A percentile compares a stretch with the other conserved stretches of the same genome.
These are phyloP conservation scores for Eulithis prunata DNA, from an alignment of 2,888 invertebrate species.

Conservation along the genomic window DNA sequence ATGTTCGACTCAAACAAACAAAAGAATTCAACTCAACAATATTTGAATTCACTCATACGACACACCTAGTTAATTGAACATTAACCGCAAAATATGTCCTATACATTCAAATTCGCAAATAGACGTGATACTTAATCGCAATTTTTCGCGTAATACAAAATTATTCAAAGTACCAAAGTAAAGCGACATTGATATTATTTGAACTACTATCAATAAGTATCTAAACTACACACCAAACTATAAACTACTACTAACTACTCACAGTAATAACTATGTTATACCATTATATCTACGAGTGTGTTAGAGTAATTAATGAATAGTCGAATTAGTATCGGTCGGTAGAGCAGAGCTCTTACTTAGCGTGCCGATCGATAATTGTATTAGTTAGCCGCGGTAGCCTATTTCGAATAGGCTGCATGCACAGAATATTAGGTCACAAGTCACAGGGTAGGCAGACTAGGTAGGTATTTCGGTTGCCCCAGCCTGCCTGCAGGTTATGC, in stretches of 20 bases:
- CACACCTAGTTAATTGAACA: neutral
- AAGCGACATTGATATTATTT: too few species aligned
- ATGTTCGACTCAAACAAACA: too few species aligned
- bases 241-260: too few species aligned
- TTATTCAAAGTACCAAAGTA: neutral
- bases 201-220: too few species aligned
- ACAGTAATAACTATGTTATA: too few species aligned
- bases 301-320: too few species aligned
- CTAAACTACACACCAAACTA: too few species aligned
- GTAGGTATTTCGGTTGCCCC: constrained; percentile 10
- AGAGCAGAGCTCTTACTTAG: too few species aligned
- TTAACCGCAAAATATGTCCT: constrained; percentile 7
- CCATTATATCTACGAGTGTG: too few species aligned
- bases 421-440: constrained; percentile 8
- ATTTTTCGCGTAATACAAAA: neutral
- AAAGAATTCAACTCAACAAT: neutral
- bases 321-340: neutral
- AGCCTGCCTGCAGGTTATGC: constrained; percentile 11
- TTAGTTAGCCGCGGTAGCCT: constrained; percentile 18
- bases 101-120: constrained; percentile 3
- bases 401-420: constrained; percentile 8
- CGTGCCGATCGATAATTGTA: constrained; percentile 24
- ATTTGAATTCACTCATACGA: neutral
- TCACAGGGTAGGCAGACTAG: too few species aligned
- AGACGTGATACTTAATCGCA: neutral